phyloP scores from a whole-genome alignment of 2,797 vertebrate genomes.

The Oreortyx pictus region DNA sequence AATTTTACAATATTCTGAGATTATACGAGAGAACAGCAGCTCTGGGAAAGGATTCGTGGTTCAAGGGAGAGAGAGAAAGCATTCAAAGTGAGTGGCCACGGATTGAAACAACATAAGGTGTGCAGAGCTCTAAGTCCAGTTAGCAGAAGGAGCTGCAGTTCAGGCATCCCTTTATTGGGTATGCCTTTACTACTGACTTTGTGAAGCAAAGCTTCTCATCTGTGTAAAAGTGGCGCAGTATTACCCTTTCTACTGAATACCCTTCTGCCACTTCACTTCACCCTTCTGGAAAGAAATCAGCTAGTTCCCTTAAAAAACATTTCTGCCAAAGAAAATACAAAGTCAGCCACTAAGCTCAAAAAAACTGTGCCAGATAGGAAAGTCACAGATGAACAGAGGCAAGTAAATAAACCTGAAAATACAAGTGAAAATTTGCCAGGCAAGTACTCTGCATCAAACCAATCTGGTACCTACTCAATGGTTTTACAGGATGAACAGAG shows the following conservation, averaged over 20 bases:
- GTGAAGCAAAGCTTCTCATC: background rate
- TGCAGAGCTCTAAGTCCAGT: background rate
- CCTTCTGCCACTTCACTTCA: background rate
- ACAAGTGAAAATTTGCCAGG: conserved; percentile 41
- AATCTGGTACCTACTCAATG: conserved; percentile 29
- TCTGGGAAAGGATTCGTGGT: background rate
- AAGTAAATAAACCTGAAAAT: conserved; percentile 49
- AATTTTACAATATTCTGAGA: background rate
- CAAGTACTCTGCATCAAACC: background rate
- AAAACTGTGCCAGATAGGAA: conserved; percentile 3
- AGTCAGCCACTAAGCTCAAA: conserved; percentile 25
- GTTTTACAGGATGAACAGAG: conserved; percentile 17
- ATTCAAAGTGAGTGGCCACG: background rate
- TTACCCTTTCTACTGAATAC: background rate
- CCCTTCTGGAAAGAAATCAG: background rate
- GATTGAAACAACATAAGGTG: background rate
- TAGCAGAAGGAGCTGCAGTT: background rate
- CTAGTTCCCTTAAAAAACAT: background rate
- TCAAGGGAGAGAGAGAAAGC: conserved; percentile 6
- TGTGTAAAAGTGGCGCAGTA: background rate
- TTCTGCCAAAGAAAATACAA: conserved; percentile 27
- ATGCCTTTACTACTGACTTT: background rate
- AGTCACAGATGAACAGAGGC: conserved; percentile 22
- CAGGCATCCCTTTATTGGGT: background rate
- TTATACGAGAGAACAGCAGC: conserved; percentile 12